phyloP scores from a whole-genome alignment of 2,113 vertebrate species.

The Ardeotis arabs region DNA sequence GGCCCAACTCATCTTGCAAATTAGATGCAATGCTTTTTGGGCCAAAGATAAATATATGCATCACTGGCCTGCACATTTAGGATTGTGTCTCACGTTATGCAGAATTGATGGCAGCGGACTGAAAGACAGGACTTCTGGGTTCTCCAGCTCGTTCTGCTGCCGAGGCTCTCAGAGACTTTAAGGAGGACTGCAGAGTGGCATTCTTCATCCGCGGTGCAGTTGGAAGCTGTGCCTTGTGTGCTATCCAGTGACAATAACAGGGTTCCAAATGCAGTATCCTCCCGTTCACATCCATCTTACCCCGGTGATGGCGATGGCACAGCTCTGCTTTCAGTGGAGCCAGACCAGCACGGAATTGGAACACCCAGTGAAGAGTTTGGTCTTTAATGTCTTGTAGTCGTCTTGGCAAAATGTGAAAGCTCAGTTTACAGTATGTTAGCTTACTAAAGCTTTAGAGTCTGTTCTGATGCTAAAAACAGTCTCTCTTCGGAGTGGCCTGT shows the following conservation, averaged over 20 bases:
- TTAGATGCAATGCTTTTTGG: not conserved
- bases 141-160: not conserved
- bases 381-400: not conserved
- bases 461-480: not conserved
- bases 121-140: not conserved
- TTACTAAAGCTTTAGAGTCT: not conserved
- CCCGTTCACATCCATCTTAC: not conserved
- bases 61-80: not conserved
- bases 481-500: not conserved
- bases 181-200: not conserved
- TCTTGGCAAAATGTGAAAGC: not conserved
- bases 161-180: not conserved
- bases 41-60: not conserved
- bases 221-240: rapidly evolving
- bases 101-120: not conserved
- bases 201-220: not conserved
- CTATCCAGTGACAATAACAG: not conserved
- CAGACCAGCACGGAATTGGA: not conserved
- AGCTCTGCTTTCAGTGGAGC: not conserved
- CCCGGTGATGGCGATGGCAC: not conserved
- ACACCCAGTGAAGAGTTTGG: not conserved
- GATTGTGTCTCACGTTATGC: too few species aligned
- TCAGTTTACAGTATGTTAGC: not conserved
- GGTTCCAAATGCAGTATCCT: not conserved
- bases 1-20: not conserved